A percentile compares a stretch with the other conserved stretches of the same genome.
Conservation (phyloP, 2,113 vertebrate genomes). For the Hemibagrus wyckioides region DNA sequence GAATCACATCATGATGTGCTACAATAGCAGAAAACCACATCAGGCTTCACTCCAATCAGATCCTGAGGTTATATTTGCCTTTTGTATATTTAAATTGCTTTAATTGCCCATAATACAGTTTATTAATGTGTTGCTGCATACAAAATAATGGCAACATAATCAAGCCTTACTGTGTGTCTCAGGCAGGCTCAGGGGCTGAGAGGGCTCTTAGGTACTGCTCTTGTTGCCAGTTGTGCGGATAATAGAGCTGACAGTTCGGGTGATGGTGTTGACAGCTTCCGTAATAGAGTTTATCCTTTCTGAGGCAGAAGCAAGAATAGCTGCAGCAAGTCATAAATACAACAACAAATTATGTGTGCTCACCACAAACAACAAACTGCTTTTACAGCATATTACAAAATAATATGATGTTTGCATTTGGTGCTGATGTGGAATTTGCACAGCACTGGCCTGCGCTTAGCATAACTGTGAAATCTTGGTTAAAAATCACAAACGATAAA, state of each 20-base stretch:
- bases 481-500: neutral
- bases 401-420: slow-evolving; percentile 26
- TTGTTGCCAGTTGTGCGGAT: slow-evolving; percentile 35
- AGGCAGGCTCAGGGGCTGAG: neutral
- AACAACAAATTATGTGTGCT: slow-evolving; percentile 37
- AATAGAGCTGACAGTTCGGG: slow-evolving; percentile 34
- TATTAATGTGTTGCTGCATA: slow-evolving; percentile 25
- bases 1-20: neutral
- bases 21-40: neutral
- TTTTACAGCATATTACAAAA: slow-evolving; percentile 27
- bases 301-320: slow-evolving; percentile 24
- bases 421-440: neutral
- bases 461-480: neutral
- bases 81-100: neutral
- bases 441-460: neutral
- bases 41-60: neutral
- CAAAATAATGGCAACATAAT: slow-evolving; percentile 36
- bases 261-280: slow-evolving; percentile 37
- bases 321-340: slow-evolving; percentile 32
- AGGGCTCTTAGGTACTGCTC: slow-evolving; percentile 4
- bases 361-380: slow-evolving; percentile 22
- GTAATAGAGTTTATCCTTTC: slow-evolving; percentile 41
- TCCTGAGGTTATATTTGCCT: neutral
- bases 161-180: slow-evolving; percentile 2
- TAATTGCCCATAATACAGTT: neutral